Evolutionary conservation across 2,797 vertebrate species (phyloP).

Genomic region (Syndactyla subalaris): DNA sequence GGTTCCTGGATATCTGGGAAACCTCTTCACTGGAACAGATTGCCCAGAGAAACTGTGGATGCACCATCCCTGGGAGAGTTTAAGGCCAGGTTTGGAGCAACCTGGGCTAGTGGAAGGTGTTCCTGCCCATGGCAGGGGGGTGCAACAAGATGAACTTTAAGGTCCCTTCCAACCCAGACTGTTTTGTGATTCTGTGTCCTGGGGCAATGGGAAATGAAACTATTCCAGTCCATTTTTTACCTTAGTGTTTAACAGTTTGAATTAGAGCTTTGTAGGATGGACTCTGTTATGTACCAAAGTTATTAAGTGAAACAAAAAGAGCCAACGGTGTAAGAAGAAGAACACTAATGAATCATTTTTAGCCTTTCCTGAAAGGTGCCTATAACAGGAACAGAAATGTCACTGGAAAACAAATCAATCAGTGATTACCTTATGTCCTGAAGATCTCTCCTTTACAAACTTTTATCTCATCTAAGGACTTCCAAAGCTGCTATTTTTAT

Average conservation of each 20-base stretch:
- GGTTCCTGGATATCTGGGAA: background rate
- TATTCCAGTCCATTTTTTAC: background rate
- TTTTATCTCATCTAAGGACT: background rate
- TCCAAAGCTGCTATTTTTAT: constrained; percentile 20
- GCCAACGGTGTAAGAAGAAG: background rate
- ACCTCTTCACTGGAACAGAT: background rate
- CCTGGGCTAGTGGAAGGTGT: background rate
- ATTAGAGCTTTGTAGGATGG: background rate
- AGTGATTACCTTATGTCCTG: background rate
- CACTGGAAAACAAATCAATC: background rate
- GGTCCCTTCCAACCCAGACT: background rate
- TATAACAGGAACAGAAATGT: background rate
- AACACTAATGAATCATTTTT: background rate
- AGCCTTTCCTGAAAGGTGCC: constrained; percentile 7
- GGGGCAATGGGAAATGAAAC: background rate
- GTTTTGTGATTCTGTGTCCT: background rate
- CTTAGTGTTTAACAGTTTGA: background rate
- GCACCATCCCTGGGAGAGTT: background rate
- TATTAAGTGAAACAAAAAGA: background rate
- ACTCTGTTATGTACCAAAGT: background rate
- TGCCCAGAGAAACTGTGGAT: background rate
- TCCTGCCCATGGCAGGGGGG: background rate
- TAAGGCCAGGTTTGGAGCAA: background rate
- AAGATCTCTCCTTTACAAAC: background rate
- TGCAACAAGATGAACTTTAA: background rate